These are phyloP conservation scores for Myocastor coypus DNA, from an alignment of 2,113 vertebrate genomes.

Conservation along the genomic window DNA sequence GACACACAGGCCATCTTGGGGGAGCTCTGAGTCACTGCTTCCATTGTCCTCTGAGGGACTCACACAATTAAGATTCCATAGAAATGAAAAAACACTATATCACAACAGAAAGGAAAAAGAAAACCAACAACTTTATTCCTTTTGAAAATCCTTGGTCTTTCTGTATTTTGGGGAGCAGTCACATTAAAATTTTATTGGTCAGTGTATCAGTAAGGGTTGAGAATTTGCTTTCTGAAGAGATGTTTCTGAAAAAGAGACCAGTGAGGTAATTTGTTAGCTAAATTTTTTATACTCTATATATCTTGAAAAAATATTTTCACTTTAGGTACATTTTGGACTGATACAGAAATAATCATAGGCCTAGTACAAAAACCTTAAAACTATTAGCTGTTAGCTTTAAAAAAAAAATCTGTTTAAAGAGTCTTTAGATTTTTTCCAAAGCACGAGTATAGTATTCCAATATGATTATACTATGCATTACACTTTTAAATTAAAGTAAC, in stretches of 20 bases:
- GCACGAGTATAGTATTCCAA: conserved; percentile 85
- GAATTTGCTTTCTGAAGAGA: conserved; percentile 83
- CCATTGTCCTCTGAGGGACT: not conserved
- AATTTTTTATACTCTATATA: conserved; percentile 80
- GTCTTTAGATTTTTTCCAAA: conserved; percentile 84
- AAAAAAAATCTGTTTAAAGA: conserved; percentile 83
- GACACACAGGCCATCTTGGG: not conserved
- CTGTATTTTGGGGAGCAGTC: conserved; percentile 80
- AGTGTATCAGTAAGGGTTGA: conserved; percentile 76
- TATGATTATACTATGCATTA: conserved; percentile 84
- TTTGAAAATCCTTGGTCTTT: conserved; percentile 80
- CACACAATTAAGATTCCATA: not conserved
- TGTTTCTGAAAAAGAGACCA: conserved; percentile 81
- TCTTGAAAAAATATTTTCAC: conserved; percentile 82
- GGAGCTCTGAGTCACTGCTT: not conserved
- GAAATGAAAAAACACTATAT: not conserved
- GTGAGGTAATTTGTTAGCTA: conserved; percentile 84
- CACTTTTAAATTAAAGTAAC: conserved; percentile 86
- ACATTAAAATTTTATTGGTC: conserved; percentile 70
- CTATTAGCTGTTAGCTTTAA: conserved; percentile 86
- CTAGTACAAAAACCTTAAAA: conserved; percentile 82
- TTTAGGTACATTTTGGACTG: conserved; percentile 84
- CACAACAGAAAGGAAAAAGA: not conserved
- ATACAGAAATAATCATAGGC: conserved; percentile 82
- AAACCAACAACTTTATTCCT: conserved; percentile 74